Base-by-base conservation (phyloP, 1,140 invertebrate species). In the Heliconius nattereri region DNA sequence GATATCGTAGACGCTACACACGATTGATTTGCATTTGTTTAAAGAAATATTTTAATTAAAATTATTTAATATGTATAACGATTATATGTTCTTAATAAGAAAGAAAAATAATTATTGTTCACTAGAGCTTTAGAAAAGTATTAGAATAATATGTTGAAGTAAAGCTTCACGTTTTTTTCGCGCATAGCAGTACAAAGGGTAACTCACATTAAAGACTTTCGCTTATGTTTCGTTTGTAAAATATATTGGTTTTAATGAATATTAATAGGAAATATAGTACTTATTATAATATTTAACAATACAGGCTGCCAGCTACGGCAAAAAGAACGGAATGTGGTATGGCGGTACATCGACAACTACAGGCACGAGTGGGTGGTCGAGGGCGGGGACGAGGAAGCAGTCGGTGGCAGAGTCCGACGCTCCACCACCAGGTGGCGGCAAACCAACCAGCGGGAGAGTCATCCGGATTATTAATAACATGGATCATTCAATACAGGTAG, bases 391-490 rank as follows among this genome's bases (percentile, higher is more conserved):
- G 84, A 95, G 96, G 84, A 97, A 97, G 95, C 96, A 97, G 81
- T 97, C 97, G 75, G 96, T 97, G 82, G 96, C 97, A 81, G 96
- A 97, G 89, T 96, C 96, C 75, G 97, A 97, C 88, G 95, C 96
- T 71, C 96, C 96, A 66, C 96, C 96, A 73, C 96, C 96, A 13
- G 95, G 95, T 60, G 96, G 96, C 75, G 96, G 96, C 87, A 98
- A 98, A 86, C 96, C 97, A 40, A 96, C 96, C 81, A 97, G 97
- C 29, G 97, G 98, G 60, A 95, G 98, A 79, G 97, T 98, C 78
- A 98, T 99, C 87, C 95, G 98, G 77, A 98, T 99, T 89, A 97
- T 99, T 89, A 98, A 98, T 94, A 98, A 98, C 89, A 96, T 97
- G 94, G 97, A 98, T 92, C 98, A 98, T 87, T 97, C 97, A 37